Evolutionary conservation across 2,888 invertebrate genomes (phyloP).

Genomic region (Elegia similella): DNA sequence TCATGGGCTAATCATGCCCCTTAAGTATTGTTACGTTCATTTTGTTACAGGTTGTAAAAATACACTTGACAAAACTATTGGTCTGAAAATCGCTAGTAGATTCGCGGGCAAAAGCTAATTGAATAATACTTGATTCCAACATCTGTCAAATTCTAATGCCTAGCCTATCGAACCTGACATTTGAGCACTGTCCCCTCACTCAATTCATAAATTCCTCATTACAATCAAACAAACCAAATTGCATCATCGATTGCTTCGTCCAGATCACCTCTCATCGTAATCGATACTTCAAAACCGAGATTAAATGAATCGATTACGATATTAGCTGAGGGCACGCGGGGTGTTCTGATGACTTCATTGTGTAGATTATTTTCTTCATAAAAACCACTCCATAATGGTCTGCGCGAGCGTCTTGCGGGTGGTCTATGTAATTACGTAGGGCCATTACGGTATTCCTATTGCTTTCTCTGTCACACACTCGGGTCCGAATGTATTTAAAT

Average conservation of each 20-base stretch:
- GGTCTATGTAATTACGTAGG: slow-evolving; percentile 66
- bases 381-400: slow-evolving; percentile 59
- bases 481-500: slow-evolving; percentile 4
- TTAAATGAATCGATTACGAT: slow-evolving; percentile 34
- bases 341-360: slow-evolving; percentile 68
- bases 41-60: no score
- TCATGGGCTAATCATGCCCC: no score
- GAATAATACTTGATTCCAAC: no score
- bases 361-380: slow-evolving; percentile 61
- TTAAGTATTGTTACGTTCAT: no score
- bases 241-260: background rate
- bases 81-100: no score
- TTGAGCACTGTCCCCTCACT: no score
- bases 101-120: no score
- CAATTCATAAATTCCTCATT: background rate
- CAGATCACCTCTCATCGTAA: slow-evolving; percentile 2
- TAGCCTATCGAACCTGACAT: no score
- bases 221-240: background rate
- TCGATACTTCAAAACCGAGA: slow-evolving; percentile 26
- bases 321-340: slow-evolving; percentile 25
- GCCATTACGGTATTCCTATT: slow-evolving; percentile 42
- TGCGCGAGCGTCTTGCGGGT: slow-evolving; percentile 55
- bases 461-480: slow-evolving; percentile 33
- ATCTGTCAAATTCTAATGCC: no score
- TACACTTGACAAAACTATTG: no score